Base-by-base conservation (phyloP, 92 coral and sea anemone genomes). In the Heliopora coerulea region DNA sequence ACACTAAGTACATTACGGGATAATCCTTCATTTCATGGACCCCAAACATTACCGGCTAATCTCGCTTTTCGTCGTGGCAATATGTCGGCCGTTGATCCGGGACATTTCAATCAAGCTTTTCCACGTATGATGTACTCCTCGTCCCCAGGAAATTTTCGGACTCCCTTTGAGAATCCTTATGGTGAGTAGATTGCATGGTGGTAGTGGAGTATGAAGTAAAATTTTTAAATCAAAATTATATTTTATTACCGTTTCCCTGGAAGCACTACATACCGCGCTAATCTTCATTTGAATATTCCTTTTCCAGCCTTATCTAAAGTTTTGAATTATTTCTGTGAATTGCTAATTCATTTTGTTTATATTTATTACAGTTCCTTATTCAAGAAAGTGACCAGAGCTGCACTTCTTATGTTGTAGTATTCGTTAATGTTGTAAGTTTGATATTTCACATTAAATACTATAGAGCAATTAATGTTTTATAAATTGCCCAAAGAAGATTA, bases 61-160 rank as follows among this genome's bases (percentile, higher is more conserved):
- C 85, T 91, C 5, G 88, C 91, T 46, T 73, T 89, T 23, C 83
- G 96, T 54, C 77, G 97, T 30, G 84, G 82, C 8, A 87, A 86
- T 32, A 83, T 85, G 73, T 62, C 86, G 17, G 70, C 57, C 68
- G 59, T 79, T 54, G 74, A 67, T 39, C 58, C 34, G 18, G 29
- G 54, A n/a, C 74, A 69, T 33, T 69, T 69, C 25, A 56, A 33
- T 13, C 76, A 69, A 29, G 76, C 27, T 25, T 69, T 69, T 31
- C 76, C 76, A 0, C 46, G 62, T 18, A 1, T 69, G 21, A 69
- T 69, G 62, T 69, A 69, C 61, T 46, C 76, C 44, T 41, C 60
- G 24, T 7, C 76, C 31, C 76, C 49, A 69, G 76, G 76, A 29
- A 52, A 28, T 31, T 69, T 29, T 52, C 28, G 61, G 20, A 40